Percentiles rank a stretch among this genome's conserved stretches.
Conservation (phyloP, 64 coral and sea anemone species). For the Astreopora myriophthalma region DNA sequence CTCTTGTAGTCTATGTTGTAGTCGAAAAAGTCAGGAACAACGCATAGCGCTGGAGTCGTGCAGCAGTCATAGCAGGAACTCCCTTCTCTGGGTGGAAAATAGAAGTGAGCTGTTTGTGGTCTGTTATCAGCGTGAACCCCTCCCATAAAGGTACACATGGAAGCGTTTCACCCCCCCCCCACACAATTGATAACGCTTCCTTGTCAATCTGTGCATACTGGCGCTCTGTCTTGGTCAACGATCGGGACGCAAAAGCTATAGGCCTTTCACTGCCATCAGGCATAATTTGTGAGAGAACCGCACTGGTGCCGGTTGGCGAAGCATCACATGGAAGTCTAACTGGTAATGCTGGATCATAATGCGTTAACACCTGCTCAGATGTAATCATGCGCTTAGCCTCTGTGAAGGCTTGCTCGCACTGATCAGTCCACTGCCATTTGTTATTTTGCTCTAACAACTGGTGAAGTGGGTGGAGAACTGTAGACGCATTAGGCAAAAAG, state of each 20-base stretch:
- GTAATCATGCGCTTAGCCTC: conserved; percentile 56
- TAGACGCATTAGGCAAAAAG: conserved; percentile 43
- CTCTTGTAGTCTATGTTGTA: conserved; percentile 47
- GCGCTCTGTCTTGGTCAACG: conserved; percentile 36
- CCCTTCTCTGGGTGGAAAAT: conserved; percentile 52
- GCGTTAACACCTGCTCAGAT: conserved; percentile 52
- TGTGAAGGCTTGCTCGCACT: conserved; percentile 48
- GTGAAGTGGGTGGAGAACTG: conserved; percentile 50
- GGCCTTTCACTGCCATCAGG: conserved; percentile 50
- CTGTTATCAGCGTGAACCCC: conserved; percentile 33
- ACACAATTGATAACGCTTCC: conserved; percentile 3
- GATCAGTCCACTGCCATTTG: conserved; percentile 37
- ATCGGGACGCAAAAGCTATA: conserved; percentile 25
- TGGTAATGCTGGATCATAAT: conserved; percentile 35
- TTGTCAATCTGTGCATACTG: conserved; percentile 33
- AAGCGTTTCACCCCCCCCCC: conserved; percentile 15
- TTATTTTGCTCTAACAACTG: conserved; percentile 23
- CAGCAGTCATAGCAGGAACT: conserved; percentile 33
- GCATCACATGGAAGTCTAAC: conserved; percentile 58
- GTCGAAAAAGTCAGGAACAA: conserved; percentile 52
- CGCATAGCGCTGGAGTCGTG: conserved; percentile 46
- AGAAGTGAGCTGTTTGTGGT: conserved; percentile 30
- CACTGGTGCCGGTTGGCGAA: conserved; percentile 17
- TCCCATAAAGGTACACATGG: conserved; percentile 23
- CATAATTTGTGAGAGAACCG: conserved; percentile 54